phyloP scores from a whole-genome alignment of 2,888 invertebrate species.

The Ectobius pallidus region DNA sequence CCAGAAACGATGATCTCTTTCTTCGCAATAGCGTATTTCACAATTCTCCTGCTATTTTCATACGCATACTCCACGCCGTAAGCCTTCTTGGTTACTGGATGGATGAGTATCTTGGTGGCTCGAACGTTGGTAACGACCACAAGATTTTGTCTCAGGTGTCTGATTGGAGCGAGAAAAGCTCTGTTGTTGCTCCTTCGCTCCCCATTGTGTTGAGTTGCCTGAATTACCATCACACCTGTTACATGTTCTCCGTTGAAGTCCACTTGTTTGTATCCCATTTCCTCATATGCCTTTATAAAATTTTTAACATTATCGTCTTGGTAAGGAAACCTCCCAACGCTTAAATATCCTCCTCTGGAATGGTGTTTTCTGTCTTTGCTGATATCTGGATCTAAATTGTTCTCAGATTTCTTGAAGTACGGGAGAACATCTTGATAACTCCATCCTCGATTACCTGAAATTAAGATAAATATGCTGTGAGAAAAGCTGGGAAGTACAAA shows the following conservation, averaged over 20 bases:
- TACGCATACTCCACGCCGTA: not conserved
- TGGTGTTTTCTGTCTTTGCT: not conserved
- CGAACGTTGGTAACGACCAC: not conserved
- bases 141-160: not conserved
- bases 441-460: conserved; percentile 55
- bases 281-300: not conserved
- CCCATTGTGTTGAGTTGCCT: not conserved
- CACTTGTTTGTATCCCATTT: not conserved
- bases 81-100: not conserved
- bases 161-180: not conserved
- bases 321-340: not conserved
- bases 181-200: not conserved
- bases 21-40: conserved; percentile 55
- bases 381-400: not conserved
- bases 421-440: not conserved
- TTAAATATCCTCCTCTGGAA: not conserved
- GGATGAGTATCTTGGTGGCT: not conserved
- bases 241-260: not conserved
- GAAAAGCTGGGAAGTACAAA: too few species aligned
- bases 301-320: not conserved
- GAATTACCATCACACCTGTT: not conserved
- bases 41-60: conserved; percentile 40
- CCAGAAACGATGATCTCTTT: conserved; percentile 69
- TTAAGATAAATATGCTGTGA: too few species aligned
- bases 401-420: conserved; percentile 11